phyloP scores from a whole-genome alignment of 2,888 invertebrate species.

The Tenthredo scrophulariae region DNA sequence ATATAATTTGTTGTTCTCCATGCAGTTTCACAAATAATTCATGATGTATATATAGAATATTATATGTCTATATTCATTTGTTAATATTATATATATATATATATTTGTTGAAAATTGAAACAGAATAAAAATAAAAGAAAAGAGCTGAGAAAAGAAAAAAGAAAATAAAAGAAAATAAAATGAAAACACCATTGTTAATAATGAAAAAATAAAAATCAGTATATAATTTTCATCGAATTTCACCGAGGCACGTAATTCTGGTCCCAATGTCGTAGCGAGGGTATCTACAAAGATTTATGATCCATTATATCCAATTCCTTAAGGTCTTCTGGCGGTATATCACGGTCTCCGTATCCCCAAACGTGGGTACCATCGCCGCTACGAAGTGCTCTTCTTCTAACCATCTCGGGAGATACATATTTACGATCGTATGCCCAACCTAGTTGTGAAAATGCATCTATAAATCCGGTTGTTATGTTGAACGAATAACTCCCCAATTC shows the following conservation, averaged over 20 bases:
- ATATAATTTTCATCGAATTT: constrained; percentile 9
- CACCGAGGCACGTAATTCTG: constrained; percentile 36
- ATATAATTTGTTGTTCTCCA: background rate
- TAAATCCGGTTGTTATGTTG: constrained; percentile 90
- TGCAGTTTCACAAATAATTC: background rate
- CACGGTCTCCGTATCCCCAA: constrained; percentile 84
- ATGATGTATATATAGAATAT: background rate
- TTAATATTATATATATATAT: no score
- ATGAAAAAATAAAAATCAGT: background rate
- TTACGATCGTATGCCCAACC: constrained; percentile 92
- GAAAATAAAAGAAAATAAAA: background rate
- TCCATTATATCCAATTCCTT: constrained; percentile 81
- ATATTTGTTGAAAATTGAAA: background rate
- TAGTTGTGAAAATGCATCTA: constrained; percentile 88
- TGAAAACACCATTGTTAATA: background rate
- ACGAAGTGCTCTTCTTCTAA: constrained; percentile 80
- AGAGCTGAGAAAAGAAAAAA: background rate
- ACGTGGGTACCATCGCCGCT: constrained; percentile 82
- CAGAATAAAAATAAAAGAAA: background rate
- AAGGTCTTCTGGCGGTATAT: constrained; percentile 81
- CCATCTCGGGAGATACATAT: constrained; percentile 81
- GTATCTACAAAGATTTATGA: constrained; percentile 66
- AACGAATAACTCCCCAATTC: constrained; percentile 82
- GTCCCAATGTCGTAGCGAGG: background rate
- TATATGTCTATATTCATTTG: no score